A percentile compares a stretch with the other conserved stretches of the same genome.
Conservation (phyloP, 2,113 vertebrate genomes). For the Pachypanchax playfairii region DNA sequence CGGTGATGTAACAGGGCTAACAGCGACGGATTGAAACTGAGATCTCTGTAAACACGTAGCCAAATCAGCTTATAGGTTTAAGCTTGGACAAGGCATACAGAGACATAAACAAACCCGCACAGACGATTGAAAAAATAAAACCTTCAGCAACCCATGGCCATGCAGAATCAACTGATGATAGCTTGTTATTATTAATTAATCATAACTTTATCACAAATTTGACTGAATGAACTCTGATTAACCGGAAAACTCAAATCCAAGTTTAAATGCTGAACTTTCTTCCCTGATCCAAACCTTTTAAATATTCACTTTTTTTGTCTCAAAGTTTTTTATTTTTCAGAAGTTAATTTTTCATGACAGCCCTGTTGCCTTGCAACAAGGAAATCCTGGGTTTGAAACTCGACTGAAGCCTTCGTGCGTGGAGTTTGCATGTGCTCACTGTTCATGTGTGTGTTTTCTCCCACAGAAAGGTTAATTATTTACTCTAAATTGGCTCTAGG, state of each 20-base stretch:
- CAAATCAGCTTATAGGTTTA: slow-evolving; percentile 76
- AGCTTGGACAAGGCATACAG: slow-evolving; percentile 35
- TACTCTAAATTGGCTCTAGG: no score
- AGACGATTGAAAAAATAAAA: background rate
- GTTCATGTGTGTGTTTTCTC: no score
- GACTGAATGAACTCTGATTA: background rate
- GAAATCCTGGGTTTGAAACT: background rate
- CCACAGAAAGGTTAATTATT: no score
- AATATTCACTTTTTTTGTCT: no score
- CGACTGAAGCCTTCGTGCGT: background rate
- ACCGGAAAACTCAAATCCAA: no score
- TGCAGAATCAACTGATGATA: background rate
- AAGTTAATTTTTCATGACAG: no score
- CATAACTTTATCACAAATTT: background rate
- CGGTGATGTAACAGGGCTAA: slow-evolving; percentile 75
- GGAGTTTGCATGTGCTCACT: background rate
- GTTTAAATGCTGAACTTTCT: no score
- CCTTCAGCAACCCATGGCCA: background rate
- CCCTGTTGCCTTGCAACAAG: background rate
- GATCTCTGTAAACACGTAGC: slow-evolving; percentile 73
- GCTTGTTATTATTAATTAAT: background rate
- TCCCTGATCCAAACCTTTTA: no score
- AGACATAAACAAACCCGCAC: slow-evolving; percentile 16
- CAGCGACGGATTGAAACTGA: slow-evolving; percentile 68
- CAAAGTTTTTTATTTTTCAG: no score